Percentiles rank a stretch among this genome's conserved stretches.
These are phyloP conservation scores for Thymallus thymallus DNA, from an alignment of 2,113 vertebrate genomes.

Conservation along the genomic window DNA sequence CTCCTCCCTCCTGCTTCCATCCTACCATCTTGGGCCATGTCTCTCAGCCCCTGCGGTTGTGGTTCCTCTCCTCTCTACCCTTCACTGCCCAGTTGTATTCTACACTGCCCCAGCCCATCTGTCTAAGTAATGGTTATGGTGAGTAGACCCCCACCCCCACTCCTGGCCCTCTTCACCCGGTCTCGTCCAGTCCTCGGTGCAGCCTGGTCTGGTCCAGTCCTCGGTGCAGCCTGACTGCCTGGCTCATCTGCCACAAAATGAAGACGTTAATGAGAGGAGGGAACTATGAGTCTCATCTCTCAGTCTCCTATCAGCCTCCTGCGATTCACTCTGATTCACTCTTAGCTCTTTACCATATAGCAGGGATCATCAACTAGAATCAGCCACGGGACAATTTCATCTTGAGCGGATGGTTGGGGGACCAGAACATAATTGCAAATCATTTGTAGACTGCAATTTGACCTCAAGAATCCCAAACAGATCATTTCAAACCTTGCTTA, in stretches of 20 bases:
- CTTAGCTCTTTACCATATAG: neutral
- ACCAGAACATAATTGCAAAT: no score
- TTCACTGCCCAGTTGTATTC: slow-evolving; percentile 6
- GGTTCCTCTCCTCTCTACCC: neutral
- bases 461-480: no score
- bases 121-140: slow-evolving; percentile 44
- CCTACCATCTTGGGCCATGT: neutral
- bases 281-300: slow-evolving; percentile 36
- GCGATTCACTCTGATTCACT: neutral
- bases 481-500: no score
- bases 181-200: no score
- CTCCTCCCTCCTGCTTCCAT: neutral
- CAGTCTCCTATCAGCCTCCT: slow-evolving; percentile 6
- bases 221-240: no score
- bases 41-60: neutral
- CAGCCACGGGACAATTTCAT: no score
- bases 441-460: no score
- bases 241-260: slow-evolving; percentile 31
- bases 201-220: no score
- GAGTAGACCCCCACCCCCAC: neutral
- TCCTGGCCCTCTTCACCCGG: no score
- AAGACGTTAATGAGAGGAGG: slow-evolving; percentile 55
- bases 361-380: no score
- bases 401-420: no score
- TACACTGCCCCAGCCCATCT: slow-evolving; percentile 47